phyloP scores from a whole-genome alignment of 2,113 vertebrate species.

The Callorhinus ursinus region DNA sequence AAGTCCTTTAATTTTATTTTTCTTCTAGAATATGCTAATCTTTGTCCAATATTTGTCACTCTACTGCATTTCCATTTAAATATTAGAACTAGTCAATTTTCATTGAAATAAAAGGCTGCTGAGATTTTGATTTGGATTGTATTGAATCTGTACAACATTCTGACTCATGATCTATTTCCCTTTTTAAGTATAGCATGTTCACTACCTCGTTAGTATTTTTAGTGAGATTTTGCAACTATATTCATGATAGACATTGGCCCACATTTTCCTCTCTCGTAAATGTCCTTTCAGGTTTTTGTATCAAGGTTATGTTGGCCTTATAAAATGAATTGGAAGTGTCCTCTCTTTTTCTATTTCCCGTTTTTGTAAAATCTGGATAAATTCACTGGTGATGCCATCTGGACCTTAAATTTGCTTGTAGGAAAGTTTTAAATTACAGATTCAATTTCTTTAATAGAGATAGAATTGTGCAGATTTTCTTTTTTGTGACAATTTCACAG shows the following conservation, averaged over 20 bases:
- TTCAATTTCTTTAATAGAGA: slow-evolving; percentile 50
- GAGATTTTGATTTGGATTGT: neutral
- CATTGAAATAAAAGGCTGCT: neutral
- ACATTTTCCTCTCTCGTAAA: slow-evolving; percentile 38
- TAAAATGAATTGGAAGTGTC: slow-evolving; percentile 37
- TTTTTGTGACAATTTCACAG: slow-evolving; percentile 16
- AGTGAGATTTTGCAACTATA: neutral
- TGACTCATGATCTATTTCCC: neutral
- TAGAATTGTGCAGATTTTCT: slow-evolving; percentile 23
- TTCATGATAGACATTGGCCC: neutral
- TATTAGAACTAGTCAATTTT: neutral
- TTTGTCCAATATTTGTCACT: neutral
- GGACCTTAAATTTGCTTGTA: slow-evolving; percentile 37
- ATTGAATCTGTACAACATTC: neutral
- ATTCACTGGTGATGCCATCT: slow-evolving; percentile 48
- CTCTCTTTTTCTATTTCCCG: slow-evolving; percentile 39
- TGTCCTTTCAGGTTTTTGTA: slow-evolving; percentile 32
- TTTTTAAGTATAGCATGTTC: neutral
- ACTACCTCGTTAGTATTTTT: neutral
- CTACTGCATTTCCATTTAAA: neutral
- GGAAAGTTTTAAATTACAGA: slow-evolving; percentile 52
- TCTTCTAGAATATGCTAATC: neutral
- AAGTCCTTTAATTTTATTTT: neutral
- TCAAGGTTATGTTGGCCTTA: slow-evolving; percentile 38
- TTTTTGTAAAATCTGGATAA: slow-evolving; percentile 59